Evolutionary conservation across 2,797 vertebrate genomes (phyloP).

Genomic region (Esox lucius): DNA sequence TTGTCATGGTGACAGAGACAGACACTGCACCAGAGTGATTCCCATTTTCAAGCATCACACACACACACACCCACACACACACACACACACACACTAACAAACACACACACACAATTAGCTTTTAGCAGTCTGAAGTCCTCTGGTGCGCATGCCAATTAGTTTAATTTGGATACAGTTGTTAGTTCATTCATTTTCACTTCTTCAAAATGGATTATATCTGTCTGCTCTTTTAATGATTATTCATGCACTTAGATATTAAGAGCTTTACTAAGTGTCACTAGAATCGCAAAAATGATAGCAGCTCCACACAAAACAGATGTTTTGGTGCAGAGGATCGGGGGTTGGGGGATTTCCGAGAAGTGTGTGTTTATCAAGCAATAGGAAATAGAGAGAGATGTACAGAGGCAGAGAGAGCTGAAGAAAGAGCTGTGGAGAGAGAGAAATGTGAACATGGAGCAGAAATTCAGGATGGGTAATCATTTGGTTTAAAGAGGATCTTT

Average conservation of each 20-base stretch:
- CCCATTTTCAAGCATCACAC: conserved; percentile 47
- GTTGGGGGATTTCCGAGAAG: neutral
- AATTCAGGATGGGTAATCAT: no score
- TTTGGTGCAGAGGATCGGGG: conserved; percentile 12
- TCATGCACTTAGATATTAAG: conserved; percentile 64
- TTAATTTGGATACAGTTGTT: conserved; percentile 65
- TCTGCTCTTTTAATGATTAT: conserved; percentile 68
- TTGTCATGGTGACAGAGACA: conserved; percentile 79
- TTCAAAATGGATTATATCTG: conserved; percentile 67
- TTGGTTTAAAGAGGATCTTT: no score
- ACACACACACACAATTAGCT: conserved; percentile 27
- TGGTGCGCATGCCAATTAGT: conserved; percentile 52
- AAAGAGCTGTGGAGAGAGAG: neutral
- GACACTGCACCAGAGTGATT: conserved; percentile 63
- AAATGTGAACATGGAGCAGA: neutral
- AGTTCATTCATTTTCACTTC: conserved; percentile 63
- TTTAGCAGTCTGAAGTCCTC: conserved; percentile 56
- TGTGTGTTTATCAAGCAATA: neutral
- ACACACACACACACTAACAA: conserved; percentile 8
- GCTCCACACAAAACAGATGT: conserved; percentile 56
- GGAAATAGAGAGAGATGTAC: neutral
- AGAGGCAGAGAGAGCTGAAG: neutral
- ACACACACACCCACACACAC: neutral
- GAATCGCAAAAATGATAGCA: conserved; percentile 40
- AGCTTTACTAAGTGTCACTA: conserved; percentile 50